Conservation (phyloP, 2,888 invertebrate genomes). For the Epirrhoe alternata region DNA sequence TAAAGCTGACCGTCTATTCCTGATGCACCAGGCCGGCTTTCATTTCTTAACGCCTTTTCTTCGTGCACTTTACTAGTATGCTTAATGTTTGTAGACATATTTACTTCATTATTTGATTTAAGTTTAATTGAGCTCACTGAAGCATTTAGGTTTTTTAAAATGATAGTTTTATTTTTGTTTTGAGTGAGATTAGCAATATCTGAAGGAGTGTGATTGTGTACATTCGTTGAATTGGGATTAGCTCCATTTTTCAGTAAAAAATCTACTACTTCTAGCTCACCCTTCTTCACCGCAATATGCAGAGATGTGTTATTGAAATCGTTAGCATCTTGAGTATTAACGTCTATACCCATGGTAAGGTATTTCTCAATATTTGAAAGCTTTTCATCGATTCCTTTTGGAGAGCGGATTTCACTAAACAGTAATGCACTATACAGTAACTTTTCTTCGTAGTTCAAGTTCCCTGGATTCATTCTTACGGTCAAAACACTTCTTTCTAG, state of each 20-base stretch:
- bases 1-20: conserved; percentile 20
- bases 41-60: background rate
- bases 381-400: conserved; percentile 3
- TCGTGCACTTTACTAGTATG: background rate
- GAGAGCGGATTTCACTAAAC: conserved; percentile 19
- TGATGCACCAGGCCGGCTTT: conserved; percentile 17
- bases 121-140: background rate
- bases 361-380: conserved; percentile 11
- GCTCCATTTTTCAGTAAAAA: conserved; percentile 18
- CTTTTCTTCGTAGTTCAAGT: conserved; percentile 11
- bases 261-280: conserved; percentile 17
- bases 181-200: conserved; percentile 5
- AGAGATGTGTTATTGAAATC: conserved; percentile 22
- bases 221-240: conserved; percentile 11
- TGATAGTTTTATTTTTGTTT: conserved; percentile 4
- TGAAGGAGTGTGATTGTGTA: conserved; percentile 3
- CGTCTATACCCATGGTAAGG: conserved; percentile 9
- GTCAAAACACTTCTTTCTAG: background rate
- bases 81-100: background rate
- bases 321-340: conserved; percentile 24
- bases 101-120: background rate
- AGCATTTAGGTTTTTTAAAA: conserved; percentile 7
- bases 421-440: conserved; percentile 21
- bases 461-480: background rate
- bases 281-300: conserved; percentile 18